Base-by-base conservation (phyloP, 2,797 vertebrate genomes). In the Anisognathus igniventris region DNA sequence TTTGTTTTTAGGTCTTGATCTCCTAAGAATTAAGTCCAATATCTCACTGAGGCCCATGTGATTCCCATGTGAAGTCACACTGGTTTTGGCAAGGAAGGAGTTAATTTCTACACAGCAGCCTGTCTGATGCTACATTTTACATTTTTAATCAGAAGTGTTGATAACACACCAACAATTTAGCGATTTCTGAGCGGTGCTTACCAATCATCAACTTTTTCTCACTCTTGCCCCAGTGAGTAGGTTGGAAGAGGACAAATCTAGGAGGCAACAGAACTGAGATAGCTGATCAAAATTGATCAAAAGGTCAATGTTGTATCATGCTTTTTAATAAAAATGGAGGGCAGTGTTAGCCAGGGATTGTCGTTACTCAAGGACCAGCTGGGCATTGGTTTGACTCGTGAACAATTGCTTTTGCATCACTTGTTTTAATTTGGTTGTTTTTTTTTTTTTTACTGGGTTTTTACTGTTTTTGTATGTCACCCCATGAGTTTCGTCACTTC, bases 301-400 rank as follows among this genome's bases (percentile, higher is more conserved):
- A 92, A 66, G 5, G 14, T 87, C 45, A 51, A 6, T 39, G 20
- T 19, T 58, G 6, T 6, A 11, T 35, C 16, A 72, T 20, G 16
- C 3, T 72, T 7, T 70, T 47, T 53, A 83, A 28, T 21, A 40
- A 85, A 85, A 71, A 3, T 35, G 19, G 4, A 22, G 14, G 20
- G 3, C 2, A 45, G 54, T 39, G 6, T 14, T 58, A 23, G 22
- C 9, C 14, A 76, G 9, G 15, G 24, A 18, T 47, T 76, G 15
- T 14, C 35, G 17, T 64, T 68, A 31, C 12, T 68, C 0, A 0
- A 75, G 37, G 31, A 67, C 37, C 31, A 19, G 1, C 7, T 51
- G 10, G 12, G 2, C 7, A 61, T 51, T 0, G 0, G 3, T 17
- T 60, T 64, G 20, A 64, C 20, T 44, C 7, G 4, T 47, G 20